Evolutionary conservation across 2,113 vertebrate genomes (phyloP), one percentile per base, ranked within the genome.

Genomic region (Ailuropoda melanoleuca): DNA sequence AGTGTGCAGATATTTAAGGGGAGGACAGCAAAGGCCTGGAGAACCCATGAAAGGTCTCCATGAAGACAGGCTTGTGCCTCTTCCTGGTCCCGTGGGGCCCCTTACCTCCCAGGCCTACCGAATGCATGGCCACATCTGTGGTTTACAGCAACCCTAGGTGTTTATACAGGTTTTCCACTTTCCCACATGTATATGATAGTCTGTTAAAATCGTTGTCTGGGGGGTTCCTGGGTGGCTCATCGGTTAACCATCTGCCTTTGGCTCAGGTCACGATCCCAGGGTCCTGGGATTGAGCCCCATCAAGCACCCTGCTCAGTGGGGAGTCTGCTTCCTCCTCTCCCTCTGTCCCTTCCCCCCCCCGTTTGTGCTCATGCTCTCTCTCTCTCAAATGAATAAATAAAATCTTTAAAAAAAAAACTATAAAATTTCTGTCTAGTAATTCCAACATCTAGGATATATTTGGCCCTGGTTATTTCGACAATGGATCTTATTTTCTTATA

Each of bases 371-470:
- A 31, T 6, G 14, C 64, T 58, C 21, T 24, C 56, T 58, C 56
- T 58, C 23, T 66, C 34, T 34, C 64, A 66, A n/a, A 66, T 1
- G 34, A n/a, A 34, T 66, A 66, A n/a, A 3, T 66, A 66, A 66
- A n/a, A 66, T 18, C 64, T 72, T 72, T 5, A 43, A 1, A 72
- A 13, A 72, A 72, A 34, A 66, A 66, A 18, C 14, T 66, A 66
- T 58, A 70, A 94, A 90, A 64, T 72, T 19, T 90, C 62, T 62
- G n/a, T 39, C 43, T 60, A 29, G 26, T 91, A 39, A 58, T 75
- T 75, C 31, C 83, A 88, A 50, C 26, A 50, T 62, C 12, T n/a
- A 31, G 34, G 4, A 66, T 56, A 39, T 18, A 43, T 64, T 46
- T 56, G 39, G 24, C 56, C 56, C 46, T 68, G 39, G 26, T 31